Percentiles rank a stretch among this genome's conserved stretches.
These are phyloP conservation scores for Alectoris magna DNA, from an alignment of 2,797 vertebrate species.

Conservation along the genomic window DNA sequence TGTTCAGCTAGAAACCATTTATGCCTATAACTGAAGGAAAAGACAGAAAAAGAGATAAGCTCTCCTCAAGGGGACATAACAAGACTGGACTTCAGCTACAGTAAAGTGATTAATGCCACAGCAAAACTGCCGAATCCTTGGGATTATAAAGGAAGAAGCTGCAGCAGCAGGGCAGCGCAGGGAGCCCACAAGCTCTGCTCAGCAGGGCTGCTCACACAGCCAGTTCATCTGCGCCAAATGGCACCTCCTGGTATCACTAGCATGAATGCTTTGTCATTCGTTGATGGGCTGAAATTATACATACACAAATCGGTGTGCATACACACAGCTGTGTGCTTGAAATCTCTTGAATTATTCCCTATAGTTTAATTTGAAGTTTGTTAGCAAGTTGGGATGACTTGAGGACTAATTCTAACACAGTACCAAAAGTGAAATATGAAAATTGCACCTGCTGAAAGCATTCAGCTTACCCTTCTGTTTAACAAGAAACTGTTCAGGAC, in stretches of 20 bases:
- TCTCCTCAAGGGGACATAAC: not conserved
- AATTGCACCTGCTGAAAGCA: not conserved
- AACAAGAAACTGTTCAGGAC: not conserved
- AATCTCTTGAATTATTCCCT: not conserved
- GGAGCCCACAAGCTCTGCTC: accelerated
- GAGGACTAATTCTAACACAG: not conserved
- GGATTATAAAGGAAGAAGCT: not conserved
- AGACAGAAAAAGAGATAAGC: accelerated
- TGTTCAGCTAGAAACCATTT: not conserved
- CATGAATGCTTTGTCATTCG: not conserved
- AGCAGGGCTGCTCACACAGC: not conserved
- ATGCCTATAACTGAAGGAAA: not conserved
- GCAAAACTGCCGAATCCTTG: not conserved
- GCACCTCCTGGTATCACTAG: not conserved
- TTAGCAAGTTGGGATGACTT: not conserved
- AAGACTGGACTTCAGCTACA: not conserved
- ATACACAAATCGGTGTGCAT: not conserved
- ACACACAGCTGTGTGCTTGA: not conserved
- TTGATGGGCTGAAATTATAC: not conserved
- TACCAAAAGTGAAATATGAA: not conserved
- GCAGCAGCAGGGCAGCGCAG: not conserved
- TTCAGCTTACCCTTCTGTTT: not conserved
- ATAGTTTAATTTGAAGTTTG: not conserved
- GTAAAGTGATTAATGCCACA: not conserved
- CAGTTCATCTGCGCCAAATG: not conserved